A percentile compares a stretch with the other conserved stretches of the same genome.
These are phyloP conservation scores for Poecile montanus DNA, from an alignment of 2,797 vertebrate genomes.

Conservation along the genomic window DNA sequence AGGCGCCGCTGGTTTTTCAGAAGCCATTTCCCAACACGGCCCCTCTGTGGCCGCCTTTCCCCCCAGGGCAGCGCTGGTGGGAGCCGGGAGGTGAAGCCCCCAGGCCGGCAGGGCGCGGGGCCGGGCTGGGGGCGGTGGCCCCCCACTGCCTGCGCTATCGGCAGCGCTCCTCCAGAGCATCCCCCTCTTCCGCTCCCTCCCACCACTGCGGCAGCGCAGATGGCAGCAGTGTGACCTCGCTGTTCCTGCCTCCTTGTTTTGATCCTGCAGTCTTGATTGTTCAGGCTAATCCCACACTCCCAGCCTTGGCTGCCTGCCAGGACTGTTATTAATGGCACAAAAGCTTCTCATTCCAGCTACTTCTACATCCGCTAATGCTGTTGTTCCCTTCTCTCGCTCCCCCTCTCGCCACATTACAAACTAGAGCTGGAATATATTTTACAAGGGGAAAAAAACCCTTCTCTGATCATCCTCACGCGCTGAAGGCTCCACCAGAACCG, in stretches of 20 bases:
- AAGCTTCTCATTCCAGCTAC: constrained; percentile 87
- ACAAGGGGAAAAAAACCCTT: not conserved
- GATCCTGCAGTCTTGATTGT: constrained; percentile 90
- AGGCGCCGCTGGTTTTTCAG: not conserved
- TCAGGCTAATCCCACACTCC: constrained; percentile 90
- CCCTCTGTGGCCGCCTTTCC: accelerated
- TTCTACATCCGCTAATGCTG: constrained; percentile 73
- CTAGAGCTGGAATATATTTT: constrained; percentile 37
- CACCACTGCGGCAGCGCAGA: constrained; percentile 92
- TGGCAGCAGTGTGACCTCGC: constrained; percentile 93
- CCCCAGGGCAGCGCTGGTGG: accelerated
- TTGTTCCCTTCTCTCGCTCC: constrained; percentile 51
- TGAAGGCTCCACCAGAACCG: not conserved
- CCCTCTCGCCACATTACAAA: constrained; percentile 43
- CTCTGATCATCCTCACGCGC: not conserved
- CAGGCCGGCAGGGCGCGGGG: not conserved
- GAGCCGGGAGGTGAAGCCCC: not conserved
- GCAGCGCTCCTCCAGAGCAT: constrained; percentile 10
- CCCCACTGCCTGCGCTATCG: not conserved
- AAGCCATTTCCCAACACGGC: not conserved
- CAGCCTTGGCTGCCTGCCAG: constrained; percentile 86
- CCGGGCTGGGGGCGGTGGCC: not conserved
- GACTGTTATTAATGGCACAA: constrained; percentile 89
- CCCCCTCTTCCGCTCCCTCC: constrained; percentile 79
- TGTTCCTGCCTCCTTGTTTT: constrained; percentile 90